Base-by-base conservation (phyloP, 2,888 invertebrate species). In the Drosophila atripex region DNA sequence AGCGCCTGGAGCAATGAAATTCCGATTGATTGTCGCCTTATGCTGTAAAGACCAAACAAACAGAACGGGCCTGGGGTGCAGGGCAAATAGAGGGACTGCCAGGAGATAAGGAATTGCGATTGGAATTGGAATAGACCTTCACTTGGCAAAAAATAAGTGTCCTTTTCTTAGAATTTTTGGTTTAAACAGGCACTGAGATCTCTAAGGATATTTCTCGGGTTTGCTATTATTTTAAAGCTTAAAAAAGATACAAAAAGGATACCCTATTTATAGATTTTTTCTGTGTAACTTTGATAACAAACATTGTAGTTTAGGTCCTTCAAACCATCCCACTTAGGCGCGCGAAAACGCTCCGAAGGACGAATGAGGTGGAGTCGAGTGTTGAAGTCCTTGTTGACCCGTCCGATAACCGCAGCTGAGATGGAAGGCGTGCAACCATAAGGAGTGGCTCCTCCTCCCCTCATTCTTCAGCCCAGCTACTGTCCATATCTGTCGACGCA, bases 1-100 rank as follows among this genome's bases (percentile, higher is more conserved):
- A 23, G 35, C 57, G 51, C 73, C 59, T 18, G 21, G 41, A 64
- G 84, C 84, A 69, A 54, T 75, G 80, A 74, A 79, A 80, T 83
- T 83, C 66, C 66, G 69, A 60, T 65, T 82, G 83, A 87, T 83
- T 83, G 79, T 83, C 86, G 83, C 83, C 86, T 85, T 78, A 75
- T 75, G 72, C 79, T 75, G 77, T 65, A 70, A 85, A 78, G 78
- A 78, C 87, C 87, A 85, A 68, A 73, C 71, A 76, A 66, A 72
- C 64, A 75, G 51, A 59, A 7, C 35, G 25, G 32, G 55, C 30
- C 53, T 41, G 39, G 25, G 58, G 56, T 38, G 71, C 52, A 79
- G 63, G 53, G 71, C 84, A 86, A 80, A 76, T 59, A 54, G 46
- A 53, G 50, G 50, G 66, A 38, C 47, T 35, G 52, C 25, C 58